phyloP scores from a whole-genome alignment of 2,888 invertebrate species.

The Calliopum simillimum region DNA sequence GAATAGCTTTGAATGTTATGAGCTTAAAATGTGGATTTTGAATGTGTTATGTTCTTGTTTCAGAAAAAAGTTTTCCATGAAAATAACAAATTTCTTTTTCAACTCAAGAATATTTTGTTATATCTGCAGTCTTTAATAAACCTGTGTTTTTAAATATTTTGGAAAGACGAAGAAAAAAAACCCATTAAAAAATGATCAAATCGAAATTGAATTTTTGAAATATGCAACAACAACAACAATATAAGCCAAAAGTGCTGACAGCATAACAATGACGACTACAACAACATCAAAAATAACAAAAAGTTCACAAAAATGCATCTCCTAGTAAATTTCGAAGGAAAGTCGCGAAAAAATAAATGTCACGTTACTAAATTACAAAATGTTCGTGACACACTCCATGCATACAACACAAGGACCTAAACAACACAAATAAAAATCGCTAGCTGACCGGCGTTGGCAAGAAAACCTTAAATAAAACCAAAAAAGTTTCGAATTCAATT shows the following conservation, averaged over 20 bases:
- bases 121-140: too few relatives aligned
- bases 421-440: too few relatives aligned
- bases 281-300: background rate
- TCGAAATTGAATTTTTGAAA: slow-evolving; percentile 26
- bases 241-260: slow-evolving; percentile 22
- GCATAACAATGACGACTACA: background rate
- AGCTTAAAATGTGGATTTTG: too few relatives aligned
- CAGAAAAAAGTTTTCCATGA: too few relatives aligned
- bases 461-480: background rate
- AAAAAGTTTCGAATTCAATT: slow-evolving; percentile 28
- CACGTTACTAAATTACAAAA: slow-evolving; percentile 28
- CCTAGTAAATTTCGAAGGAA: slow-evolving; percentile 16
- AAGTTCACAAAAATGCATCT: background rate
- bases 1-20: too few relatives aligned
- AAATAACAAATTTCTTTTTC: too few relatives aligned
- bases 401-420: too few relatives aligned
- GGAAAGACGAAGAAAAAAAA: background rate
- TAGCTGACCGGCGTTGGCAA: too few relatives aligned
- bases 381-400: too few relatives aligned
- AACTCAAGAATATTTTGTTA: too few relatives aligned
- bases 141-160: too few relatives aligned
- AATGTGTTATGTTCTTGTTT: too few relatives aligned
- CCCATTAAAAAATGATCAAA: background rate
- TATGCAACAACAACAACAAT: slow-evolving; percentile 1
- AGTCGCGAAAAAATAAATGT: background rate